Conservation (phyloP, 2,888 invertebrate species). For the Belgica antarctica region DNA sequence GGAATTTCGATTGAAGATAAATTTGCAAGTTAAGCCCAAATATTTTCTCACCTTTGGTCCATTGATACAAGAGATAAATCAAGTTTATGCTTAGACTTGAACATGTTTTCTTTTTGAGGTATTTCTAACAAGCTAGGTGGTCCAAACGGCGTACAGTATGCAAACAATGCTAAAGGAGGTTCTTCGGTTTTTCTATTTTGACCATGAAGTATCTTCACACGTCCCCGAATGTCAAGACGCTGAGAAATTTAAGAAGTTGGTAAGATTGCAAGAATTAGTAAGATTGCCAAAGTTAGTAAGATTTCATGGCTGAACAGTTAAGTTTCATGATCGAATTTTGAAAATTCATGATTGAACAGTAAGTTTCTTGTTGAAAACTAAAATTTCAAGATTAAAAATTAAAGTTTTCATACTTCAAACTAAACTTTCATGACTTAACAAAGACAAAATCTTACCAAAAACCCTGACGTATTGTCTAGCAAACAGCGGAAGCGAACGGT, state of each 20-base stretch:
- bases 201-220: slow-evolving; percentile 93
- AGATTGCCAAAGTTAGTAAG: too few species aligned
- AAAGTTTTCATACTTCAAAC: too few species aligned
- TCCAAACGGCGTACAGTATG: slow-evolving; percentile 98
- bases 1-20: too few species aligned
- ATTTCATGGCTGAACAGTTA: too few species aligned
- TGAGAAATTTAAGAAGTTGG: too few species aligned
- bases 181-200: slow-evolving; percentile 93
- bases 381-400: too few species aligned
- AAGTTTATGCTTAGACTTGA: slow-evolving; percentile 98
- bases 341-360: too few species aligned
- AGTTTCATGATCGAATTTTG: too few species aligned
- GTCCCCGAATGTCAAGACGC: slow-evolving; percentile 96
- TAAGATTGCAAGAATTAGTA: too few species aligned
- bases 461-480: slow-evolving; percentile 98
- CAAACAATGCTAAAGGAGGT: slow-evolving; percentile 91
- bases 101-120: slow-evolving; percentile 98
- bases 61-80: slow-evolving; percentile 94
- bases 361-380: background rate
- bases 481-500: slow-evolving; percentile 98
- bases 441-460: slow-evolving; percentile 70
- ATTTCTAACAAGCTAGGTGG: slow-evolving; percentile 95
- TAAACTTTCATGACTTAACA: background rate
- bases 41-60: slow-evolving; percentile 76
- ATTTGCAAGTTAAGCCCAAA: background rate